Percentiles rank a stretch among this genome's conserved stretches.
Conservation (phyloP, 2,113 vertebrate genomes). For the Petrocephalus zakoni region DNA sequence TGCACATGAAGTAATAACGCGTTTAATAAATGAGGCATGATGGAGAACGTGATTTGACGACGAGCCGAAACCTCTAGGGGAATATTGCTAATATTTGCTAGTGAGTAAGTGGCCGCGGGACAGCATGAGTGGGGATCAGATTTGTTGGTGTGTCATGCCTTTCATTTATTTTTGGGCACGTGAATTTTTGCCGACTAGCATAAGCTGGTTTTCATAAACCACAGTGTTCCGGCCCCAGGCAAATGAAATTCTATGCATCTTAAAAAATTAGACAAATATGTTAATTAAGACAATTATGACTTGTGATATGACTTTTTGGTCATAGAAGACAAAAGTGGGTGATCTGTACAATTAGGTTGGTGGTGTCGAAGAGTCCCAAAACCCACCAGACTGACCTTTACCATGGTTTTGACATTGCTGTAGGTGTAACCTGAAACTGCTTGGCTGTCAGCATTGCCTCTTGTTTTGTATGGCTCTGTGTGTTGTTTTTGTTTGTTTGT, state of each 20-base stretch:
- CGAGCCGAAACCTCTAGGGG: neutral
- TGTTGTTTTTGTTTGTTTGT: neutral
- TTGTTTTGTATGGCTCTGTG: neutral
- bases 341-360: neutral
- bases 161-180: neutral
- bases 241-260: neutral
- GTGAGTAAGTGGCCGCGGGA: neutral
- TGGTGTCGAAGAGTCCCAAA: neutral
- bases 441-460: neutral
- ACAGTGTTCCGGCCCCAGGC: neutral
- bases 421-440: neutral
- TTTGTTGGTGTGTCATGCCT: neutral
- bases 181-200: neutral
- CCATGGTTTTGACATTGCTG: neutral
- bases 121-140: neutral
- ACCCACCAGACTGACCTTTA: neutral
- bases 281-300: neutral
- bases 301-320: neutral
- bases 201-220: neutral
- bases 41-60: neutral
- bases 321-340: neutral
- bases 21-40: neutral
- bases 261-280: neutral
- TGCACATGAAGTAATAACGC: neutral
- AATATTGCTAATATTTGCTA: no score